Conservation (phyloP, 1,140 invertebrate species). For the Lithobius niger region DNA sequence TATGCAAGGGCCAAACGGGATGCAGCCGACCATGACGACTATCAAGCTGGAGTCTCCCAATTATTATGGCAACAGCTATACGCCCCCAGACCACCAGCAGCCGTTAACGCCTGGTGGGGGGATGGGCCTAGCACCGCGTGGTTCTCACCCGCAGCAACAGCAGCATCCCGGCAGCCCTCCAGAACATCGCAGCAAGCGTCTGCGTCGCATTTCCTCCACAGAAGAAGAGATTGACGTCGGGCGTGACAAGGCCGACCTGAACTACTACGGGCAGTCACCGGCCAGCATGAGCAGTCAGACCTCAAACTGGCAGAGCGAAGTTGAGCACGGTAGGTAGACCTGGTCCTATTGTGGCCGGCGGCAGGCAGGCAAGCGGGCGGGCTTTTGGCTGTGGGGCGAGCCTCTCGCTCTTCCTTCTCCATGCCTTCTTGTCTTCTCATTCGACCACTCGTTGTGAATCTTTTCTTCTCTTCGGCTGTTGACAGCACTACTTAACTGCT, state of each 20-base stretch:
- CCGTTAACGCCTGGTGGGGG: background rate
- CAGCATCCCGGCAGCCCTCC: slow-evolving; percentile 28
- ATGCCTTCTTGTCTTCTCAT: background rate
- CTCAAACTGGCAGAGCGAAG: slow-evolving; percentile 43
- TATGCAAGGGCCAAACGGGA: slow-evolving; percentile 71
- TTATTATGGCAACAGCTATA: slow-evolving; percentile 87
- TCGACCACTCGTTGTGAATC: background rate
- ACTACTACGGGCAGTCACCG: slow-evolving; percentile 45
- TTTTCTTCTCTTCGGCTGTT: background rate
- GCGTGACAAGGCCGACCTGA: slow-evolving; percentile 34
- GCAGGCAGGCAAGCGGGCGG: slow-evolving; percentile 2
- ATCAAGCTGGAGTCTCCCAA: slow-evolving; percentile 81
- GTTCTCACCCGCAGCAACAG: slow-evolving; percentile 27
- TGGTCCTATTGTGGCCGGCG: background rate
- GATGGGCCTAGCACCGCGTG: slow-evolving; percentile 30
- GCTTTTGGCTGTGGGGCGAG: slow-evolving; percentile 14
- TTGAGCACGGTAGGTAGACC: slow-evolving; percentile 39
- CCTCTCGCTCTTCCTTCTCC: slow-evolving; percentile 9
- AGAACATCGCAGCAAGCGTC: slow-evolving; percentile 40
- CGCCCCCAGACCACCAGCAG: slow-evolving; percentile 44
- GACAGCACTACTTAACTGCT: background rate
- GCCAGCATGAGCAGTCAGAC: slow-evolving; percentile 39
- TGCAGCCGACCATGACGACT: slow-evolving; percentile 58
- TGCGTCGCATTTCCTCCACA: slow-evolving; percentile 42
- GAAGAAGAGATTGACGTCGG: slow-evolving; percentile 39